Evolutionary conservation across 2,113 vertebrate genomes (phyloP), one percentile per base, ranked within the genome.

Genomic region (Alosa alosa): DNA sequence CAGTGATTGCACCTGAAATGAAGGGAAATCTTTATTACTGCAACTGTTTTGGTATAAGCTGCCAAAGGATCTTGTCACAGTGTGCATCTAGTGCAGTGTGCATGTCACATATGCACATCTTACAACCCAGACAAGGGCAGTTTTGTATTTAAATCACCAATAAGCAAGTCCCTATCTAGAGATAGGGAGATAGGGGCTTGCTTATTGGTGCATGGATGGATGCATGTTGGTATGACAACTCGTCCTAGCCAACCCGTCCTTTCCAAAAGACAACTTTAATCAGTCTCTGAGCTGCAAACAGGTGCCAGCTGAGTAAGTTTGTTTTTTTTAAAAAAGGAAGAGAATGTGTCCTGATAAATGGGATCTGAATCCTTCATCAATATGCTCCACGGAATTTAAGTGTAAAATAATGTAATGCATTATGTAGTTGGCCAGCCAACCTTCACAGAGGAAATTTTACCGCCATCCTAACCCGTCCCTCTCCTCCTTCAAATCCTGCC

Each of bases 401-500:
- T 68, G 60, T 25, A 68, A 68, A 68, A 68, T 68, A 4, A 68
- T 68, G 60, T 68, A 68, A 68, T 68, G n/a, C n/a, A 68, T 68
- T 68, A 3, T 25, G 20, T 68, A n/a, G 60, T 68, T 68, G 20
- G 22, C n/a, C 60, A 68, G 20, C n/a, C 60, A 68, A 68, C 60
- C n/a, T 68, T 68, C 60, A 25, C 64, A 72, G 64, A 72, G 64
- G 64, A 72, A n/a, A 31, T 25, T 52, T 15, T 52, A 52, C 13
- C 50, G 3, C 50, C 50, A 83, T 45, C 81, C 7, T 82, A 44
- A 44, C 41, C 41, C 41, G 41, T 60, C 83, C 50, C 10, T 15
- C 13, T 17, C 25, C 64, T 31, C 64, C 25, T n/a, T 18, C 81
- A 82, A 83, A 85, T 87, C 60, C 82, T 25, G 52, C 86, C 22